Evolutionary conservation across 64 coral and sea anemone genomes (phyloP).

Genomic region (Porites lutea): DNA sequence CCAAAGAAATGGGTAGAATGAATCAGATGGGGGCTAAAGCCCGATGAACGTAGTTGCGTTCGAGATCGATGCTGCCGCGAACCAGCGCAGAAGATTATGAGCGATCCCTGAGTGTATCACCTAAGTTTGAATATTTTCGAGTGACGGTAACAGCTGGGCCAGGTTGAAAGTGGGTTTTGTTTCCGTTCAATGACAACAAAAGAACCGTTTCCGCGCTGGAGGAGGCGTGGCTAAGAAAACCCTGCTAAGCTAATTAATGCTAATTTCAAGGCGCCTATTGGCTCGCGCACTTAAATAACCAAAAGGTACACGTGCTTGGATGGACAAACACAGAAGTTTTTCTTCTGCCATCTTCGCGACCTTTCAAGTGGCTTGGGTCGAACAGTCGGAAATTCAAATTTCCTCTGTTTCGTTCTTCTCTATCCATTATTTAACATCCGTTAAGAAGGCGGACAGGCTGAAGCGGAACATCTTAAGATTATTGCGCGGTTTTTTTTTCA

Average conservation of each 20-base stretch:
- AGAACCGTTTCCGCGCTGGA: conserved; percentile 47
- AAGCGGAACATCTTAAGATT: background rate
- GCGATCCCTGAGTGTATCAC: conserved; percentile 3
- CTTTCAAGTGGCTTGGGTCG: conserved; percentile 28
- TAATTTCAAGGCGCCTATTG: conserved; percentile 30
- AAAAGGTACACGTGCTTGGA: conserved; percentile 53
- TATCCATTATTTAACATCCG: background rate
- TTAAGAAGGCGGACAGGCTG: background rate
- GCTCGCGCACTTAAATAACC: conserved; percentile 20
- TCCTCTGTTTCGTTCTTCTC: conserved; percentile 8
- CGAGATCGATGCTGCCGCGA: conserved; percentile 14
- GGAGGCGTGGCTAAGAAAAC: conserved; percentile 31
- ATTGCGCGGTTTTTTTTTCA: background rate
- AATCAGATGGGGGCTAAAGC: background rate
- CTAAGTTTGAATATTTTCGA: conserved; percentile 45
- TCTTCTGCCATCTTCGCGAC: background rate
- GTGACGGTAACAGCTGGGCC: conserved; percentile 48
- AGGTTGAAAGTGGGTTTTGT: conserved; percentile 53
- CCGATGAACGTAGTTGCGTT: background rate
- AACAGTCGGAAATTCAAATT: conserved; percentile 21
- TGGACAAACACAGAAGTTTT: conserved; percentile 35
- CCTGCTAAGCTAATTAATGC: conserved; percentile 57
- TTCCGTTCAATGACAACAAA: conserved; percentile 56
- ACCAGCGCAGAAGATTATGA: conserved; percentile 43
- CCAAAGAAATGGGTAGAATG: background rate